phyloP scores from a whole-genome alignment of 2,888 invertebrate species.

The Deilephila elpenor region DNA sequence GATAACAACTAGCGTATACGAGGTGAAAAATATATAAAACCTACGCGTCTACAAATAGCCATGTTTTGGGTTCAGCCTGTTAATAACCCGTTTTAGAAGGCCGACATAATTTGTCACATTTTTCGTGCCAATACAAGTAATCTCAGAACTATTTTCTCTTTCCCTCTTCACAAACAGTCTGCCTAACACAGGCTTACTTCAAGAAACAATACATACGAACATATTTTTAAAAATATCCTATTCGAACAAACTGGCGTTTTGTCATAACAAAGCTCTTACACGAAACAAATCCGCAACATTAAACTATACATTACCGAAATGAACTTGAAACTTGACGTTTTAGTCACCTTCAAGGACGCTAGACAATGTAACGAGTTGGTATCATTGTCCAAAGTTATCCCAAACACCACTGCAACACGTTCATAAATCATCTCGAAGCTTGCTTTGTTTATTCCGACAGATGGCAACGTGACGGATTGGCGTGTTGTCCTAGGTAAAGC shows the following conservation, averaged over 20 bases:
- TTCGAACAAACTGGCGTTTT: background rate
- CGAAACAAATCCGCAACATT: background rate
- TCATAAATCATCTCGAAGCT: conserved; percentile 38
- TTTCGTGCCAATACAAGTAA: no score
- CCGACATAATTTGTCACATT: no score
- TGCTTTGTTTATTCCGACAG: conserved; percentile 40
- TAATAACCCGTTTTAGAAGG: no score
- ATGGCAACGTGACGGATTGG: conserved; percentile 33
- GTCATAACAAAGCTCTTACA: background rate
- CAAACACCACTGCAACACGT: conserved; percentile 31
- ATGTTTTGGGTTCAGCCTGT: no score
- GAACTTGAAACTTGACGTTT: background rate
- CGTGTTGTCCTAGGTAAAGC: background rate
- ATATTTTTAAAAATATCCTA: background rate
- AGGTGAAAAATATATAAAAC: no score
- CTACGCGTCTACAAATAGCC: no score
- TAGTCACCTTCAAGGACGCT: background rate
- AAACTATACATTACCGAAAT: background rate
- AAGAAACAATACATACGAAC: no score
- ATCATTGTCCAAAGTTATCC: conserved; percentile 27
- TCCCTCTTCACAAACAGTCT: no score
- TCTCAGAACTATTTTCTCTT: no score
- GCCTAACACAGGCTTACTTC: no score
- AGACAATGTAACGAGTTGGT: conserved; percentile 22
- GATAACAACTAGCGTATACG: no score